phyloP scores from a whole-genome alignment of 2,113 vertebrate species.

The Phaetusa simplex region DNA sequence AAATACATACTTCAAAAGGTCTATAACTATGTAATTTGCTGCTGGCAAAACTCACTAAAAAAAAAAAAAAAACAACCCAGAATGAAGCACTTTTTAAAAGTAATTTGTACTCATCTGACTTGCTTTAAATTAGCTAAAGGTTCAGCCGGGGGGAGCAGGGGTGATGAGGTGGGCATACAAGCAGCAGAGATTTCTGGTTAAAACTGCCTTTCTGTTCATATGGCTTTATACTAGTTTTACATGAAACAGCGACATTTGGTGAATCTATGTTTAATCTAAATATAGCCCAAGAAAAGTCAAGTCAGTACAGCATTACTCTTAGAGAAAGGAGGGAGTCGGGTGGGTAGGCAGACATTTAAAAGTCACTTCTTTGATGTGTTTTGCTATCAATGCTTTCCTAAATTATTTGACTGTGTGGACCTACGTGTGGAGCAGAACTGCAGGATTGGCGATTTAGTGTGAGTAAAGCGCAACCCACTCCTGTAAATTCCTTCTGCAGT shows the following conservation, averaged over 20 bases:
- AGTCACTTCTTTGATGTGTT: background rate
- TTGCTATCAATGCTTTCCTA: background rate
- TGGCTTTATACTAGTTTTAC: background rate
- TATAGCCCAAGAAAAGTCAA: slow-evolving; percentile 17
- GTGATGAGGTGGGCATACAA: background rate
- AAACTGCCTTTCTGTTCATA: background rate
- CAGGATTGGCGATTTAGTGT: background rate
- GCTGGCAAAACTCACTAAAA: background rate
- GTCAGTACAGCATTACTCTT: background rate
- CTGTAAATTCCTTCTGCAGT: background rate
- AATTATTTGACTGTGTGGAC: background rate
- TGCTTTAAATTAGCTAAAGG: background rate
- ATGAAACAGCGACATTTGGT: slow-evolving; percentile 13
- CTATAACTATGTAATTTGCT: background rate
- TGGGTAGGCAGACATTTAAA: background rate
- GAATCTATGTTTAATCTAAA: background rate
- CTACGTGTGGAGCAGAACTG: background rate
- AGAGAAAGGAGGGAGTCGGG: background rate
- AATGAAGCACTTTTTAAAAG: background rate
- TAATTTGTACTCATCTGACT: background rate
- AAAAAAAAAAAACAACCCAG: background rate
- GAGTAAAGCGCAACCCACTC: background rate
- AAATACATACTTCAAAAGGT: background rate
- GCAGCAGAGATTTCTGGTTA: background rate
- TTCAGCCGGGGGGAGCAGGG: background rate